phyloP scores from a whole-genome alignment of 1,140 invertebrate species.

The Orchesella cincta region DNA sequence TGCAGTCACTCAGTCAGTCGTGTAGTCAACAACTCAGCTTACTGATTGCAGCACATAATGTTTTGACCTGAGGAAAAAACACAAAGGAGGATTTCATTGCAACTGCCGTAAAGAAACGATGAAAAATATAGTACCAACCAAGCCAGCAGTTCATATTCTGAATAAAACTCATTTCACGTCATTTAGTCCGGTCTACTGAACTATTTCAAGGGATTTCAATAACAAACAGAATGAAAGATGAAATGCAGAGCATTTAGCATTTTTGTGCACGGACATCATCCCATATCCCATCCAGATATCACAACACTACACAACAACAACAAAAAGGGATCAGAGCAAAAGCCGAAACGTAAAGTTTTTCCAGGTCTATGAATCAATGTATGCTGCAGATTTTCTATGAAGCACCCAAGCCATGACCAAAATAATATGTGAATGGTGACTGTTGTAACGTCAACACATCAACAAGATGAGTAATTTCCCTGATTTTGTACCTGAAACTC shows the following conservation, averaged over 20 bases:
- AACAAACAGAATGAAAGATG: neutral
- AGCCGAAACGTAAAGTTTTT: conserved; percentile 25
- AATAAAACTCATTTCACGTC: conserved; percentile 1
- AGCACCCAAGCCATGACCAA: neutral
- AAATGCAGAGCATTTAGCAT: neutral
- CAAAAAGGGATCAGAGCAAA: conserved; percentile 9
- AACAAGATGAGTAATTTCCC: no score
- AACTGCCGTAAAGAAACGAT: no score
- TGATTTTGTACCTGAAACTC: no score
- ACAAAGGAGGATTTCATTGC: neutral
- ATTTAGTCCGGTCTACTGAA: conserved; percentile 3
- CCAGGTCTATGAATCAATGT: conserved; percentile 8
- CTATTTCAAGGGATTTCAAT: conserved; percentile 4
- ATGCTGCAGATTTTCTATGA: neutral
- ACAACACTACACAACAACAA: neutral
- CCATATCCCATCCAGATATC: neutral
- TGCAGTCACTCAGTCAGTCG: conserved; percentile 14
- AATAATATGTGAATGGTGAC: neutral
- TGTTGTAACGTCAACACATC: no score
- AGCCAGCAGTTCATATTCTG: neutral
- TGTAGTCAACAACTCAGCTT: conserved; percentile 12
- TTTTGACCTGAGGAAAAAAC: conserved; percentile 23
- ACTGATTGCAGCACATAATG: neutral
- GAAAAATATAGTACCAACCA: no score
- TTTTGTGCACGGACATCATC: neutral